Base-by-base conservation (phyloP, 2,888 invertebrate species). In the Coenonympha arcania region DNA sequence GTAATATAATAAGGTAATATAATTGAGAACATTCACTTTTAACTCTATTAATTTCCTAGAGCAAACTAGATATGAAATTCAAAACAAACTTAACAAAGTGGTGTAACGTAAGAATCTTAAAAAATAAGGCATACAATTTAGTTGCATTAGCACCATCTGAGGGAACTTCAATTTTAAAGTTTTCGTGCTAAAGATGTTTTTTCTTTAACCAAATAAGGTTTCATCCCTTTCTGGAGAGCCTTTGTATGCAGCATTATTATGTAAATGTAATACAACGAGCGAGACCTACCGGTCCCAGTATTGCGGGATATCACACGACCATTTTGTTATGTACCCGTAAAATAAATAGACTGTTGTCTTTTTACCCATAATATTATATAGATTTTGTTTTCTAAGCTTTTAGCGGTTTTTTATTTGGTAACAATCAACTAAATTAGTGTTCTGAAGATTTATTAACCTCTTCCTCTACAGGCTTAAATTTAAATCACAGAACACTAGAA, bases 221-320 rank as follows among this genome's bases (percentile, higher is more conserved):
- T 75, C 74, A 71, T 76, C 76, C 22, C 33, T 34, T 34, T 73
- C 74, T 76, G 69, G 67, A 65, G 53, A 71, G 69, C 69, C 77
- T 79, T 80, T 79, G 78, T 79, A 71, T 76, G 75, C 74, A 72
- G 71, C 73, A 77, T 68, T 65, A 76, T 81, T 82, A 82, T 82
- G 82, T 76, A 79, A 81, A 81, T 82, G 74, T 79, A 73, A 81
- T 79, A 75, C 72, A 68, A 64, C 69, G 75, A 78, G 76, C 75
- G 75, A 74, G 72, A 69, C 75, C 67, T 70, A 63, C 55, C 68
- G 66, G 68, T 68, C 66, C 69, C 70, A 65, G 69, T 70, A 67
- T 61, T 69, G 64, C 64, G 69, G 68, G 69, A 66, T 48, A 71
- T 76, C 76, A 71, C 74, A 71, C 76, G 44, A 24, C 76, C 75